Evolutionary conservation across 2,888 invertebrate genomes (phyloP), one percentile per base, ranked within the genome.

Genomic region (Cerastis rubricosa): DNA sequence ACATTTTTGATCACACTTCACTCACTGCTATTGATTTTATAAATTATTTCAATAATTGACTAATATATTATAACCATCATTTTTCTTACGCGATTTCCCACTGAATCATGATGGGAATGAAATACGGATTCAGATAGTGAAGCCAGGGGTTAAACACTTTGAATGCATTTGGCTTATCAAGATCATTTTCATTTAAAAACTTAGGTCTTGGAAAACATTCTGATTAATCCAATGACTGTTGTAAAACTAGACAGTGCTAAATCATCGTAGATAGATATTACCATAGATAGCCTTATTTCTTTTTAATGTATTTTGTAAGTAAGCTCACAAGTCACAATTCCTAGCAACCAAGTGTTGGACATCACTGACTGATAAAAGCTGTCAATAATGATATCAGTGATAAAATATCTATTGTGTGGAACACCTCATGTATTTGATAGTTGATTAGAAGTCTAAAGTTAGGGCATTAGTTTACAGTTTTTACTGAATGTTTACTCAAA

Each of bases 1-100:
- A 90, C 95, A 96, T 96, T 81, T 57, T 89, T 92, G 17, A 49
- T 14, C 25, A 71, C 69, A 72, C 47, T 35, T 29, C 71, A 67
- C 64, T 69, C 73, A 67, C 65, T 69, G 35, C 0, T 59, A 11
- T 47, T 49, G 19, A 47, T 64, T 40, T 54, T n/a, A 12, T 11
- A 6, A 11, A 11, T 29, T 22, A 71, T 25, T 72, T 43, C 0
- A 54, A 0, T 45, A 49, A 59, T 12, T 84, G 6, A 69, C 25
- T n/a, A 40, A 59, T 59, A 49, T 22, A 63, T 35, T 22, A 63
- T 35, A 19, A 25, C 14, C 29, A n/a, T 71, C 51, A 66, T 75
- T 71, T 70, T 71, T 70, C 22, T 43, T 72, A 2, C 7, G 2
- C 12, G 2, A 59, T 29, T 72, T 57, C 35, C 22, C 43, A 76